Base-by-base conservation (phyloP, 2,113 vertebrate species). In the Corythornis madagascariensis region DNA sequence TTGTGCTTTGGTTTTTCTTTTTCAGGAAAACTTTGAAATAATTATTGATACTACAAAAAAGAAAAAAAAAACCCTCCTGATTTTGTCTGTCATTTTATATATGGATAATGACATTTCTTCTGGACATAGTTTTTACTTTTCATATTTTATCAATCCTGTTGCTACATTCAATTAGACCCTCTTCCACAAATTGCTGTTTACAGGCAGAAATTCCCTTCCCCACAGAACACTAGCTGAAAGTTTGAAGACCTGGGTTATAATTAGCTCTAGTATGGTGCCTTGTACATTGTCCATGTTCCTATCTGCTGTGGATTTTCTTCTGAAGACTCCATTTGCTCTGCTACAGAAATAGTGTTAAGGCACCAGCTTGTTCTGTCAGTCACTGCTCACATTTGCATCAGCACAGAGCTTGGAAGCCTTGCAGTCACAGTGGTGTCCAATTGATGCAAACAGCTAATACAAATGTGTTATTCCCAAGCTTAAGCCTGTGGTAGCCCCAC, bases 51-150 rank as follows among this genome's bases (percentile, higher is more conserved):
- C 7, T 66, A n/a, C 64, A 77, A 81, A 16, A 15, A 48, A 38
- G 38, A 53, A 15, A n/a, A 14, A 16, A 9, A 31, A 47, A 25
- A 28, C 4, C 12, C 14, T 50, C 11, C 2, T 38, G 0, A 0
- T 31, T 86, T 57, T 78, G 21, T 17, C 16, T 1, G 0, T 50
- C 3, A 9, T 35, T 83, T 53, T 80, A 86, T 89, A 80, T 7
- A 50, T 6, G 2, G 28, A 14, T 40, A 89, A 56, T 79, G 52
- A 2, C 65, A 55, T 66, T 73, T 88, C 11, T 22, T n/a, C 86
- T 90, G 24, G 14, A 57, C 10, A 3, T 11, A 61, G n/a, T 31
- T 86, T 61, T 83, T 72, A n/a, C n/a, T 79, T 85, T 72, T 60
- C 15, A 71, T 70, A 11, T 29, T 61, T 8, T 57, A 70, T 83